These are phyloP conservation scores for Nymphalis polychloros DNA, from an alignment of 2,888 invertebrate species.

Conservation along the genomic window DNA sequence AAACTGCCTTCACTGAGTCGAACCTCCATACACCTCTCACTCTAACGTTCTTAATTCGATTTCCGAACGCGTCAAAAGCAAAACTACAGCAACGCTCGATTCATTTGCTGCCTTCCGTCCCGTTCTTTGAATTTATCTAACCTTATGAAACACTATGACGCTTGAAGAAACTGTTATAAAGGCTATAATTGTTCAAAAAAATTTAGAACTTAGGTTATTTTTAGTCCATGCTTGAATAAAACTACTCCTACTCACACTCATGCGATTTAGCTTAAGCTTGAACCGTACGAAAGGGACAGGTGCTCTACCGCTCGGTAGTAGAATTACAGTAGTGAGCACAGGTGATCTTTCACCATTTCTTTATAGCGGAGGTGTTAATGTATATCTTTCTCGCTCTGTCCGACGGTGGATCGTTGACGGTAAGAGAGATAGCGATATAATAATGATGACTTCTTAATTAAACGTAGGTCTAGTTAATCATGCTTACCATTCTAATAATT, in stretches of 20 bases:
- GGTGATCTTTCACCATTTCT: conserved; percentile 80
- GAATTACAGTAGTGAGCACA: conserved; percentile 82
- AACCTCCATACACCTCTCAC: conserved; percentile 75
- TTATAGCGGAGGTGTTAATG: conserved; percentile 67
- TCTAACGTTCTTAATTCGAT: conserved; percentile 81
- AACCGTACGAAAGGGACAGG: conserved; percentile 80
- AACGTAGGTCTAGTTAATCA: conserved; percentile 66
- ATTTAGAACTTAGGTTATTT: conserved; percentile 50
- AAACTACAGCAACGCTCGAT: conserved; percentile 75
- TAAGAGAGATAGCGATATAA: conserved; percentile 55
- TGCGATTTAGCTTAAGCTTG: conserved; percentile 78
- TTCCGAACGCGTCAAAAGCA: conserved; percentile 72
- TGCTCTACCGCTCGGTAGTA: conserved; percentile 76
- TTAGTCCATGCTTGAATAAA: conserved; percentile 48
- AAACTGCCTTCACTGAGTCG: conserved; percentile 70
- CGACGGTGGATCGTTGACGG: conserved; percentile 38
- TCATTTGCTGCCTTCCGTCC: conserved; percentile 76
- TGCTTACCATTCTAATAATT: conserved; percentile 71
- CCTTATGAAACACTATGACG: conserved; percentile 25
- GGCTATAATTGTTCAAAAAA: conserved; percentile 41
- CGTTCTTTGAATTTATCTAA: conserved; percentile 57
- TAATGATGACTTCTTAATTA: conserved; percentile 64
- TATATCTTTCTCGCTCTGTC: conserved; percentile 67
- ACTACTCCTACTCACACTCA: conserved; percentile 81
- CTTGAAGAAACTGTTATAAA: conserved; percentile 38